Percentiles rank a stretch among this genome's conserved stretches.
Conservation (phyloP, 2,797 vertebrate species). For the Rhinogobio ventralis region DNA sequence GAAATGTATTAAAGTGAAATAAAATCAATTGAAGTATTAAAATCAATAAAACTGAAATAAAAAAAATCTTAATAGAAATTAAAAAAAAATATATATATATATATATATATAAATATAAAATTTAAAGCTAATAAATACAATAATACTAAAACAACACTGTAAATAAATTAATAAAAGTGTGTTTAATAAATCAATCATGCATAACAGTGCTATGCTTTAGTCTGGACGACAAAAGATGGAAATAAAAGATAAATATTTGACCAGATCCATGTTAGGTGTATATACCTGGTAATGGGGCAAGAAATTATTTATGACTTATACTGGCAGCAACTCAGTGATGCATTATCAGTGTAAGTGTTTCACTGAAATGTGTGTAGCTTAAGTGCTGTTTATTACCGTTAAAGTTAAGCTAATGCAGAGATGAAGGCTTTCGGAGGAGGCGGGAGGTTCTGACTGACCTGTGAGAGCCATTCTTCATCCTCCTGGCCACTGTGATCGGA, state of each 20-base stretch:
- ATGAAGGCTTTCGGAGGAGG: background rate
- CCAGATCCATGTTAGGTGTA: conserved; percentile 67
- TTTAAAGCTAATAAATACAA: background rate
- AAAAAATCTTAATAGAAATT: background rate
- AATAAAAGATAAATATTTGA: conserved; percentile 61
- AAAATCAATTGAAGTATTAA: background rate
- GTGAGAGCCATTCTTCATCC: conserved; percentile 99
- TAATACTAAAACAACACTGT: background rate
- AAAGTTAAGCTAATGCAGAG: background rate
- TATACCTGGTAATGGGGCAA: conserved; percentile 71
- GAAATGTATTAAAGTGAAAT: background rate
- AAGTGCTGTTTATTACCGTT: background rate
- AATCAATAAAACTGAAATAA: background rate
- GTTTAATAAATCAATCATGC: background rate
- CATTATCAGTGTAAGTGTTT: conserved; percentile 23
- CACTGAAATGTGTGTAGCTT: conserved; percentile 7
- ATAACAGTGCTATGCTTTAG: background rate
- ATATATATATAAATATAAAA: too few species aligned
- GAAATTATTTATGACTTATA: conserved; percentile 77
- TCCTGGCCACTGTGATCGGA: conserved; percentile 94
- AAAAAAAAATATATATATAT: too few species aligned
- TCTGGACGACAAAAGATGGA: background rate
- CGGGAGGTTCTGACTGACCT: conserved; percentile 79
- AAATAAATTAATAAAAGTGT: background rate
- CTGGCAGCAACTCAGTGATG: conserved; percentile 57